Conservation (phyloP, 2,113 vertebrate genomes). For the Neomonachus schauinslandi region DNA sequence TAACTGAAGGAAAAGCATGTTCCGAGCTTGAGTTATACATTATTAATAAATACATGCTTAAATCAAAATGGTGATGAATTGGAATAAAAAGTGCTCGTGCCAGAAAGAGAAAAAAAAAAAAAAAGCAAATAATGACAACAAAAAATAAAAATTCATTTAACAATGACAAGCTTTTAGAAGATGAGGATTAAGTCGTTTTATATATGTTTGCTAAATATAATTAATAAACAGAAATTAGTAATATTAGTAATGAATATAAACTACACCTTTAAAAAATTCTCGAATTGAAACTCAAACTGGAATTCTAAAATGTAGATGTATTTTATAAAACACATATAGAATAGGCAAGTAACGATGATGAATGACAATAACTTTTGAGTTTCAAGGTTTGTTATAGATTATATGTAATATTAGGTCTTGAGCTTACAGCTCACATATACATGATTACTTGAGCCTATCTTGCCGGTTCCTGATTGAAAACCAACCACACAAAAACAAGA, state of each 20-base stretch:
- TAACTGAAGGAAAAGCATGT: slow-evolving; percentile 33
- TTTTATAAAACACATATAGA: slow-evolving; percentile 39
- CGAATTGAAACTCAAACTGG: slow-evolving; percentile 39
- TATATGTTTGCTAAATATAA: background rate
- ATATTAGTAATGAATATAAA: slow-evolving; percentile 72
- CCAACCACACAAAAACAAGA: slow-evolving; percentile 10
- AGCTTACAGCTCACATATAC: background rate
- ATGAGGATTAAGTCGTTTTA: slow-evolving; percentile 49
- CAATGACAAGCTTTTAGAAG: slow-evolving; percentile 6
- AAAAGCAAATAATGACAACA: slow-evolving; percentile 21
- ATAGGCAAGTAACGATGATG: slow-evolving; percentile 28
- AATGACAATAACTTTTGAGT: slow-evolving; percentile 20
- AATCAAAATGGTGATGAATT: background rate
- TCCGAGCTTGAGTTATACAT: slow-evolving; percentile 16
- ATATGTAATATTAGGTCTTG: slow-evolving; percentile 39
- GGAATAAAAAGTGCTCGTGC: slow-evolving; percentile 45
- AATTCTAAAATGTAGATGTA: slow-evolving; percentile 43
- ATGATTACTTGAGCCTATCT: background rate
- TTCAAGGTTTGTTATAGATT: background rate
- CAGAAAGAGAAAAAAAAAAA: slow-evolving; percentile 29
- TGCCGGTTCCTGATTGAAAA: slow-evolving; percentile 43
- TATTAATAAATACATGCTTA: slow-evolving; percentile 45
- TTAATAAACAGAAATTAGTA: slow-evolving; percentile 37
- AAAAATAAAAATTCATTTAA: slow-evolving; percentile 60
- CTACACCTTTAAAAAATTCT: slow-evolving; percentile 77